Percentiles rank a stretch among this genome's conserved stretches.
Evolutionary conservation across 1,140 invertebrate genomes (phyloP).

Genomic region (Bombus breviceps): DNA sequence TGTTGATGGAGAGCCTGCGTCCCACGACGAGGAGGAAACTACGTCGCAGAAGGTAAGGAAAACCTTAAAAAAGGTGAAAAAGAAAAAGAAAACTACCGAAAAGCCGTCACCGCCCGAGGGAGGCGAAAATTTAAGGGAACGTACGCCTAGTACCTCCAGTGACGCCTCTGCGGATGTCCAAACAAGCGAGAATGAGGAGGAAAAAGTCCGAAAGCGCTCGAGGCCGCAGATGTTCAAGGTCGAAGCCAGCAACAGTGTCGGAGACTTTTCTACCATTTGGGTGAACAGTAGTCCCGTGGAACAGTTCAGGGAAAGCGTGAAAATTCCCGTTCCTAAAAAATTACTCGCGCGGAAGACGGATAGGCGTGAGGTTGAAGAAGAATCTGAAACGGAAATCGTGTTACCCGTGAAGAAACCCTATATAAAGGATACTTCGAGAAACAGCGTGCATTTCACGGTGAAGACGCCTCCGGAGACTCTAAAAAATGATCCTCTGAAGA

Average conservation of each 20-base stretch:
- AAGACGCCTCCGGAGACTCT: conserved; percentile 62
- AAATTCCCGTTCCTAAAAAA: conserved; percentile 69
- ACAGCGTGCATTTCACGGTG: conserved; percentile 78
- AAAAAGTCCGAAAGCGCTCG: background rate
- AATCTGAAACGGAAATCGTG: conserved; percentile 64
- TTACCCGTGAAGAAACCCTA: conserved; percentile 75
- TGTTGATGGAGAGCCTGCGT: conserved; percentile 24
- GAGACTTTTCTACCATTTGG: conserved; percentile 75
- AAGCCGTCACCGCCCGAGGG: conserved; percentile 11
- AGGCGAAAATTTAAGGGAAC: background rate
- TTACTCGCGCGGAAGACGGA: background rate
- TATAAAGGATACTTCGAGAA: conserved; percentile 75
- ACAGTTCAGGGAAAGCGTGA: conserved; percentile 76
- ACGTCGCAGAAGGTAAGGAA: conserved; percentile 46
- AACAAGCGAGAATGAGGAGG: conserved; percentile 4
- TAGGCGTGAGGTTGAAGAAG: conserved; percentile 13
- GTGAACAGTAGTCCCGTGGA: conserved; percentile 64
- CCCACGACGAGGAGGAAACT: conserved; percentile 42
- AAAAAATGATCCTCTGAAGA: conserved; percentile 35
- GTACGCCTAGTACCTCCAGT: background rate
- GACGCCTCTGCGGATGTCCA: background rate
- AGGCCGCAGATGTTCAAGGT: conserved; percentile 68
- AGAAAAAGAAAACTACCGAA: conserved; percentile 53
- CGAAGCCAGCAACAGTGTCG: conserved; percentile 77
- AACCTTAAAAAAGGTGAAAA: conserved; percentile 55